Conservation (phyloP, 92 coral and sea anemone species). For the Heteractis magnifica region DNA sequence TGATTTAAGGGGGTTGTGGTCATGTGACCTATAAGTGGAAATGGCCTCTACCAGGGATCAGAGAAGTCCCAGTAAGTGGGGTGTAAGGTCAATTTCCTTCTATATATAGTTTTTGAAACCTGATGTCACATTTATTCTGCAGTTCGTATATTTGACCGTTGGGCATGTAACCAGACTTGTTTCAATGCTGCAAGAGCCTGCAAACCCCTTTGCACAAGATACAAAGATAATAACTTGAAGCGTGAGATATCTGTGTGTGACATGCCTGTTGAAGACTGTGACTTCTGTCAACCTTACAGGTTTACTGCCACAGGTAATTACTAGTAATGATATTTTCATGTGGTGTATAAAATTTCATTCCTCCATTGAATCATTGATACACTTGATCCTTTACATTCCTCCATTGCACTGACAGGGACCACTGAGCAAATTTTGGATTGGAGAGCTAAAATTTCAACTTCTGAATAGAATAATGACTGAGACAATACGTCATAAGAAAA, state of each 20-base stretch:
- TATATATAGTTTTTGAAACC: not conserved
- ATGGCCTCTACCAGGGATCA: too few relatives aligned
- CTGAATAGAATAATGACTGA: too few relatives aligned
- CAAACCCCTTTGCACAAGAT: conserved; percentile 58
- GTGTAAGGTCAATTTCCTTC: too few relatives aligned
- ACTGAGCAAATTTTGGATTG: too few relatives aligned
- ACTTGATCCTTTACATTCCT: not conserved
- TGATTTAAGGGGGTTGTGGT: too few relatives aligned
- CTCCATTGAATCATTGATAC: not conserved
- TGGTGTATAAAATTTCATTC: too few relatives aligned
- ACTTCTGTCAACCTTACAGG: conserved; percentile 58
- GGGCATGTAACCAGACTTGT: conserved; percentile 77
- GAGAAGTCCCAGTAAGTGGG: too few relatives aligned
- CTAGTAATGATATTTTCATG: not conserved
- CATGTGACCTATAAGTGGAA: too few relatives aligned
- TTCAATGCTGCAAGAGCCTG: conserved; percentile 73
- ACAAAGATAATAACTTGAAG: not conserved
- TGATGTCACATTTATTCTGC: not conserved
- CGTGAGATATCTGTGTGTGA: conserved; percentile 24
- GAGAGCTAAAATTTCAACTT: too few relatives aligned
- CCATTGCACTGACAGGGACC: too few relatives aligned
- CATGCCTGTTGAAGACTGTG: conserved; percentile 55
- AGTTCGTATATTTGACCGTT: conserved; percentile 74
- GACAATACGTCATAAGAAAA: too few relatives aligned
- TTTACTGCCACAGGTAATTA: conserved; percentile 56